These are phyloP conservation scores for Regulus satrapa DNA, from an alignment of 2,113 vertebrate species.

Conservation along the genomic window DNA sequence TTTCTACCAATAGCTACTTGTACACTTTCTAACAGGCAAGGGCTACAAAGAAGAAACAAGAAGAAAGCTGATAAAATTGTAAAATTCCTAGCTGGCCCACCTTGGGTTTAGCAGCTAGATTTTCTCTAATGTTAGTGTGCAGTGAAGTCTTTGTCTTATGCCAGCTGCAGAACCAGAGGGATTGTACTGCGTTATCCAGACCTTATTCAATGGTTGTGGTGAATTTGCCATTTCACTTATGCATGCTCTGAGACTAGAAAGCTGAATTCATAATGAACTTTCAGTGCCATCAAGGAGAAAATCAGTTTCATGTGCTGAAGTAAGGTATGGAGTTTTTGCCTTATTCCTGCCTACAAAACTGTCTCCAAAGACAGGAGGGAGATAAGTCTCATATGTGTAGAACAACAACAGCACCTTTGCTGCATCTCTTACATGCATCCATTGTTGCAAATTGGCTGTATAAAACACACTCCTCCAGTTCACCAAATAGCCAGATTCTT, in stretches of 20 bases:
- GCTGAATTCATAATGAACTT: slow-evolving; percentile 33
- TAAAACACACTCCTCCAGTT: not conserved
- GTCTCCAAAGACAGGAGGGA: not conserved
- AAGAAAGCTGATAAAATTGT: not conserved
- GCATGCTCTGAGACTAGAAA: slow-evolving; percentile 16
- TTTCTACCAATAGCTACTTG: not conserved
- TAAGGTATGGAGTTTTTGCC: not conserved
- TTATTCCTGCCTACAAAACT: not conserved
- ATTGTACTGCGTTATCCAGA: not conserved
- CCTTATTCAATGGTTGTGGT: not conserved
- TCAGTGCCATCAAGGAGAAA: slow-evolving; percentile 27
- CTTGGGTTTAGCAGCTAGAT: not conserved
- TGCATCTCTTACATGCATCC: not conserved
- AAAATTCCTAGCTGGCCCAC: not conserved
- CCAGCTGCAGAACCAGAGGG: not conserved
- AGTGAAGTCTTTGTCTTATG: not conserved
- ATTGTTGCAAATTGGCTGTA: not conserved
- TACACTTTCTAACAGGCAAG: not conserved
- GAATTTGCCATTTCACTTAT: slow-evolving; percentile 8
- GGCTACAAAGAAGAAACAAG: not conserved
- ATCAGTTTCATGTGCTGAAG: not conserved
- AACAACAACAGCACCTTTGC: not conserved
- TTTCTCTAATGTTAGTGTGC: not conserved
- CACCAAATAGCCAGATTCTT: not conserved
- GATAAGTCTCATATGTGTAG: not conserved